These are phyloP conservation scores for Danio albolineatus DNA, from an alignment of 2,797 vertebrate species.

Conservation along the genomic window DNA sequence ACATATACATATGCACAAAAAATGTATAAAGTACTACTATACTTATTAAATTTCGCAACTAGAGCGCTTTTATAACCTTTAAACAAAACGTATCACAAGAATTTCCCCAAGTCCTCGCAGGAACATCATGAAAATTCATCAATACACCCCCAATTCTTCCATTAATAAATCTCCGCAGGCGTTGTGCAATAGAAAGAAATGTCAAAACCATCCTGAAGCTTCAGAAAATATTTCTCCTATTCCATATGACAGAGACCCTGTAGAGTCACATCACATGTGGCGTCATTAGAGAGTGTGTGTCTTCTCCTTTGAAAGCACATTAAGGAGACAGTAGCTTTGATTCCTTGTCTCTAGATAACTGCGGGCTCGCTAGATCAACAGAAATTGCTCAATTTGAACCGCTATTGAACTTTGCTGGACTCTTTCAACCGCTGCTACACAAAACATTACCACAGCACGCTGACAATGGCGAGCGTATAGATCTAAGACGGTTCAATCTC, in stretches of 20 bases:
- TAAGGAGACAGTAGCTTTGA: not conserved
- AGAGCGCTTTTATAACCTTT: no score
- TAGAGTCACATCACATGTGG: not conserved
- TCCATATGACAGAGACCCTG: not conserved
- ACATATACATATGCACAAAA: not conserved
- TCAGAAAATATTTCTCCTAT: not conserved
- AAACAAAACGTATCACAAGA: no score
- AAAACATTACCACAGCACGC: not conserved
- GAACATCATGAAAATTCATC: not conserved
- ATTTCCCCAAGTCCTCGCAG: no score
- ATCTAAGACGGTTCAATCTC: conserved; percentile 9
- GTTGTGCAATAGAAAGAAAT: not conserved
- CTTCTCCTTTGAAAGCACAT: not conserved
- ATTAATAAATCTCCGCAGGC: not conserved
- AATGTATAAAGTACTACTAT: no score
- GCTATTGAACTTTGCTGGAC: not conserved
- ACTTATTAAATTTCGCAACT: no score
- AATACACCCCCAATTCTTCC: not conserved
- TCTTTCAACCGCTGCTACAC: not conserved
- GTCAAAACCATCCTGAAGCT: not conserved
- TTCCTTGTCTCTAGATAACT: not conserved
- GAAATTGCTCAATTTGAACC: not conserved
- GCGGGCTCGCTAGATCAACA: not conserved
- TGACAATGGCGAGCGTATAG: not conserved
- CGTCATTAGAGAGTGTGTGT: not conserved